These are phyloP conservation scores for Athene noctua DNA, from an alignment of 2,113 vertebrate species.

Conservation along the genomic window DNA sequence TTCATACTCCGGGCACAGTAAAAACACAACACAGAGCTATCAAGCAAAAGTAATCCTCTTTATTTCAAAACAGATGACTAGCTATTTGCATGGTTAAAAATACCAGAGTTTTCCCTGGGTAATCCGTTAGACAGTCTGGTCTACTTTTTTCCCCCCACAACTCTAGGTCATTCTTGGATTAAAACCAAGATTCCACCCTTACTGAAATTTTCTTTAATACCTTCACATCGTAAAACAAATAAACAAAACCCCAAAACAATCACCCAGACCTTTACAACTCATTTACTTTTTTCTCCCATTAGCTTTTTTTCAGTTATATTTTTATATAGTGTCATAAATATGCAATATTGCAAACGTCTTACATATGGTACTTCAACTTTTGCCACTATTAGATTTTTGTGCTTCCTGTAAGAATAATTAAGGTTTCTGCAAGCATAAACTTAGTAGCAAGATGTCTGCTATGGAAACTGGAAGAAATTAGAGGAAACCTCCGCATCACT, in stretches of 20 bases:
- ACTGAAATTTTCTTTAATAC: conserved; percentile 21
- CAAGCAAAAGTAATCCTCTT: conserved; percentile 72
- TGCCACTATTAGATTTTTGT: background rate
- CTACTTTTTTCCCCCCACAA: background rate
- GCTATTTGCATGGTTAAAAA: conserved; percentile 75
- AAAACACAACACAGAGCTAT: conserved; percentile 60
- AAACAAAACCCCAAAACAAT: background rate
- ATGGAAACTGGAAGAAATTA: background rate
- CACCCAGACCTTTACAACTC: background rate
- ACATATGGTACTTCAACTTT: background rate
- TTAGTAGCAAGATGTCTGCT: background rate
- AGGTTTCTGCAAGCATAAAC: background rate
- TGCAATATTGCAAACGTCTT: background rate
- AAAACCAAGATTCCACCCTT: conserved; percentile 42
- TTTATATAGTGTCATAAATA: background rate
- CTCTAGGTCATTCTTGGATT: conserved; percentile 58
- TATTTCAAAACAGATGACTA: conserved; percentile 74
- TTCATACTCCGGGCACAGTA: conserved; percentile 54
- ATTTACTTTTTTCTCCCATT: background rate
- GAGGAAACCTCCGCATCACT: background rate
- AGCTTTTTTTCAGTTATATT: background rate
- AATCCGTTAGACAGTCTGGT: conserved; percentile 64
- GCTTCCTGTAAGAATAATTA: background rate
- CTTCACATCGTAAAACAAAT: background rate
- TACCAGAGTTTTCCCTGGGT: conserved; percentile 69